Evolutionary conservation across 1,140 invertebrate genomes (phyloP).

Genomic region (Bombus balteatus): DNA sequence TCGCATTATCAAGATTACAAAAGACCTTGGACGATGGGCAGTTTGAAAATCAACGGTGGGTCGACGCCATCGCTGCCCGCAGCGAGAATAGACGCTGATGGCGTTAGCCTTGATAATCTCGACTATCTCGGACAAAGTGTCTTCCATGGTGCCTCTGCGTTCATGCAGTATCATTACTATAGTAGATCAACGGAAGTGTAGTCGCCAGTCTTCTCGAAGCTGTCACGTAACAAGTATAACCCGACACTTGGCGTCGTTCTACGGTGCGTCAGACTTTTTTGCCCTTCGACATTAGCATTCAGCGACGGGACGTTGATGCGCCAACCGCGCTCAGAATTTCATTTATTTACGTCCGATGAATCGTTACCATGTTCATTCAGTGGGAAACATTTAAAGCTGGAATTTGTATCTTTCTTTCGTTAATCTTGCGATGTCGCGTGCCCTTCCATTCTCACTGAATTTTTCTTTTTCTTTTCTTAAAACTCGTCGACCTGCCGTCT

Average conservation of each 20-base stretch:
- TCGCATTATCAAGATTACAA: background rate
- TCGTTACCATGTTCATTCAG: background rate
- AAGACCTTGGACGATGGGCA: too few relatives aligned
- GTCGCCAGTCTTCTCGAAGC: constrained; percentile 16
- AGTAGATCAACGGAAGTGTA: constrained; percentile 40
- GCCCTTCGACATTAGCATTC: constrained; percentile 10
- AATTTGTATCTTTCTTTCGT: background rate
- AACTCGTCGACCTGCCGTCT: too few relatives aligned
- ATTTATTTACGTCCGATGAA: constrained; percentile 6
- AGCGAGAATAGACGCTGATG: background rate
- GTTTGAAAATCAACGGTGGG: background rate
- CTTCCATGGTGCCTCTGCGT: background rate
- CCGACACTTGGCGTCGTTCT: background rate
- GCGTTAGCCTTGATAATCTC: constrained; percentile 2
- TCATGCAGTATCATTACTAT: constrained; percentile 39
- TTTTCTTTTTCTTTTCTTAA: too few relatives aligned
- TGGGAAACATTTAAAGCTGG: too few relatives aligned
- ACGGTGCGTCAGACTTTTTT: background rate
- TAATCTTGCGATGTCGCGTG: too few relatives aligned
- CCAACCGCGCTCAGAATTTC: constrained; percentile 1
- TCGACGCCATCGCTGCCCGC: constrained; percentile 2
- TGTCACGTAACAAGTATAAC: constrained; percentile 31
- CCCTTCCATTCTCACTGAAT: too few relatives aligned
- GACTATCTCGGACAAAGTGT: constrained; percentile 12
- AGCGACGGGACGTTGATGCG: background rate